Evolutionary conservation across 1,140 invertebrate genomes (phyloP).

Genomic region (Philopotamus ludificatus): DNA sequence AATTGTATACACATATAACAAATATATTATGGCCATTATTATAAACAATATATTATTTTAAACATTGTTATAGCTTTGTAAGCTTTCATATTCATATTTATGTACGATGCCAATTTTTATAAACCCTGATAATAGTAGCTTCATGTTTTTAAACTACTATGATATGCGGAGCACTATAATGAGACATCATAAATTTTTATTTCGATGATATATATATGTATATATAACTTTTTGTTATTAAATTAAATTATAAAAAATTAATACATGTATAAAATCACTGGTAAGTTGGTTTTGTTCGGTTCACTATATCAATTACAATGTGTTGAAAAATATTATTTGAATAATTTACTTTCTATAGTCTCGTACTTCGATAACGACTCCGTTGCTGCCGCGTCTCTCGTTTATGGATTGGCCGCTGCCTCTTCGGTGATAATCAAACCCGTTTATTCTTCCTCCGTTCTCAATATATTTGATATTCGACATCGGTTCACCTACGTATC

Average conservation of each 20-base stretch:
- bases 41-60: no score
- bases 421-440: slow-evolving; percentile 48
- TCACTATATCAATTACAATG: slow-evolving; percentile 26
- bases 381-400: slow-evolving; percentile 53
- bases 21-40: slow-evolving; percentile 37
- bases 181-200: no score
- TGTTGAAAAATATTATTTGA: not conserved
- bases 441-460: slow-evolving; percentile 51
- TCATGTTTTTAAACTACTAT: no score
- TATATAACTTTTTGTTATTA: no score
- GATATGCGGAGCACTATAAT: no score
- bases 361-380: slow-evolving; percentile 53
- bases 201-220: no score
- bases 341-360: slow-evolving; percentile 46
- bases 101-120: no score
- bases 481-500: slow-evolving; percentile 54
- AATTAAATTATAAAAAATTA: no score
- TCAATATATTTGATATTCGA: slow-evolving; percentile 54
- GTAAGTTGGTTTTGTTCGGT: slow-evolving; percentile 29
- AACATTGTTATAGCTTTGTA: no score
- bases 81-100: no score
- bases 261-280: slow-evolving; percentile 20
- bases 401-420: slow-evolving; percentile 44
- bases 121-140: no score
- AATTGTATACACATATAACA: slow-evolving; percentile 28